Evolutionary conservation across 2,113 vertebrate genomes (phyloP), one percentile per base, ranked within the genome.

Genomic region (Dipodomys ordii): DNA sequence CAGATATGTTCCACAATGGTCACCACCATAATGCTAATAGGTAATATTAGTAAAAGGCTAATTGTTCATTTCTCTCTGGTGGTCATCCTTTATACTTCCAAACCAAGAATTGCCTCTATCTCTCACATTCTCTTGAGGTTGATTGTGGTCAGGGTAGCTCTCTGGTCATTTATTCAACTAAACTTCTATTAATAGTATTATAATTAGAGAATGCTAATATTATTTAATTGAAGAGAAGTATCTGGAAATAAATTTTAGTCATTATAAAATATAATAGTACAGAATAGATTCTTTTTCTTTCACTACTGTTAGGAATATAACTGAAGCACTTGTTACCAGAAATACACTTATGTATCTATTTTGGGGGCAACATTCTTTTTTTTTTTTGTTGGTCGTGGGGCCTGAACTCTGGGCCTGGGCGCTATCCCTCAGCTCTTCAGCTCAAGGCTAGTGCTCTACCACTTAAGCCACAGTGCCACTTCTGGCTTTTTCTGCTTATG

Each of bases 1-100:
- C 28, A 92, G 78, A 90, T n/a, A 93, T 62, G 32, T 87, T 28
- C 73, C 87, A 84, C 76, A 88, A 19, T 74, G 28, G 74, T 73
- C 8, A 12, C 46, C 27, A 57, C 69, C 11, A 30, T 64, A 27
- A 1, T 3, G 53, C 19, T 67, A 64, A 68, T 12, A 60, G 64
- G 39, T 60, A 71, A 83, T 11, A 25, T 4, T 25, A 69, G 20
- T 35, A 28, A 82, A 94, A 73, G 18, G 3, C 3, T 27, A 57
- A 69, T 18, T 89, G 23, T 73, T 68, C 13, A 9, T 53, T 78
- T 81, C 16, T 64, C 44, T 64, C 3, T 19, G 1, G 3, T 60
- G 39, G 49, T 77, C 39, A 65, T 27, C 44, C 15, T 81, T 90
- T 35, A 90, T n/a, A 77, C 3, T 27, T 6, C 3, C 16, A 67